Evolutionary conservation across 1,140 invertebrate species (phyloP).

Genomic region (Formica selysi): DNA sequence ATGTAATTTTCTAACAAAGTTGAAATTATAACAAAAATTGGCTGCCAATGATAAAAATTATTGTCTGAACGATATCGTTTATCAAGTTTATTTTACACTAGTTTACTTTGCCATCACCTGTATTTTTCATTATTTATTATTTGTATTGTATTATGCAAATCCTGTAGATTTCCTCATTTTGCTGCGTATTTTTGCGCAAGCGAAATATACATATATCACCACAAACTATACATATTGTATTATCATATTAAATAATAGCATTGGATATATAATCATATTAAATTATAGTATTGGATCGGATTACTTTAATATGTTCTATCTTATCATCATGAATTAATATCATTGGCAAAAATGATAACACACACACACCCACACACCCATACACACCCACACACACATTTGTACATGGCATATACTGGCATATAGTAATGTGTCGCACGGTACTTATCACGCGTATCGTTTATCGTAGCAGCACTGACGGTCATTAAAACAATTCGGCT

Average conservation of each 20-base stretch:
- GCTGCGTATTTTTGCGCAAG: not conserved
- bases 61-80: not conserved
- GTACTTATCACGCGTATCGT: slow-evolving; percentile 12
- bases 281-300: not conserved
- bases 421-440: too few species aligned
- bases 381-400: too few species aligned
- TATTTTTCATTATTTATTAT: not conserved
- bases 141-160: not conserved
- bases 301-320: not conserved
- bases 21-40: not conserved
- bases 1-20: not conserved
- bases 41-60: not conserved
- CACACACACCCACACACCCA: too few species aligned
- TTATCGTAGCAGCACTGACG: not conserved
- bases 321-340: not conserved
- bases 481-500: not conserved
- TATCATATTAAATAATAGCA: too few species aligned
- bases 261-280: not conserved
- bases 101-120: not conserved
- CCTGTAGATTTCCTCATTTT: not conserved
- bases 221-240: not conserved
- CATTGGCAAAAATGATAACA: not conserved
- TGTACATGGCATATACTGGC: not conserved
- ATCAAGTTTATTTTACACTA: not conserved
- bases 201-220: not conserved